Evolutionary conservation across 2,888 invertebrate genomes (phyloP), one percentile per base, ranked within the genome.

Genomic region (Dolomedes plantarius): DNA sequence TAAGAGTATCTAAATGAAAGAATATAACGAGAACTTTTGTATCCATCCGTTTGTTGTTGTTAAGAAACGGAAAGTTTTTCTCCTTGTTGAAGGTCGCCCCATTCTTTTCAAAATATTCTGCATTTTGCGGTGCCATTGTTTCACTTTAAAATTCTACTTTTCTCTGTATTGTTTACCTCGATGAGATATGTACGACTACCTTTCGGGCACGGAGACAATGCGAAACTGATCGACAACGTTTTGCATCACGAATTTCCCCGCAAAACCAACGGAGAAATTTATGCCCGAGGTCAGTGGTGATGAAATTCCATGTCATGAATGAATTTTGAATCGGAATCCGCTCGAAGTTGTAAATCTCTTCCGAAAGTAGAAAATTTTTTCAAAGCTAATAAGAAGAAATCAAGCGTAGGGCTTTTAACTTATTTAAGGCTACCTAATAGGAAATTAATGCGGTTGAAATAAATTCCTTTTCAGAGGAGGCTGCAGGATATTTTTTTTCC

Each of bases 241-340:
- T 56, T 56, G 19, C 23, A n/a, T 56, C 23, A 16, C 23, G 11
- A 23, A 23, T 23, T 56, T 56, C 23, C 23, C 56, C 23, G 2
- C 11, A 1, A 11, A 0, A 1, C 19, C 23, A 6, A 23, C 19
- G 23, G 56, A 16, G 19, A 56, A 56, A 56, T 56, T 56, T 56
- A 56, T 56, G 56, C 56, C 56, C 56, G 56, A 56, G 56, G 56
- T 56, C 56, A 56, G 5, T 23, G 56, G 5, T 56, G 56, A 56
- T 16, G 46, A 46, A 46, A 46, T 46, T 46, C 46, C 46, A 2
- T 9, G 46, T 2, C 11, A 46, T 13, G 16, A 6, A 46, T 46
- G 16, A 16, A 46, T 46, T 16, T 36, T 16, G 16, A 36, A 16
- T 5, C 2, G 9, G 46, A 7, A 7, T 16, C 46, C 16, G 46